Conservation (phyloP, 1,140 invertebrate species). For the Hestina assimilis region DNA sequence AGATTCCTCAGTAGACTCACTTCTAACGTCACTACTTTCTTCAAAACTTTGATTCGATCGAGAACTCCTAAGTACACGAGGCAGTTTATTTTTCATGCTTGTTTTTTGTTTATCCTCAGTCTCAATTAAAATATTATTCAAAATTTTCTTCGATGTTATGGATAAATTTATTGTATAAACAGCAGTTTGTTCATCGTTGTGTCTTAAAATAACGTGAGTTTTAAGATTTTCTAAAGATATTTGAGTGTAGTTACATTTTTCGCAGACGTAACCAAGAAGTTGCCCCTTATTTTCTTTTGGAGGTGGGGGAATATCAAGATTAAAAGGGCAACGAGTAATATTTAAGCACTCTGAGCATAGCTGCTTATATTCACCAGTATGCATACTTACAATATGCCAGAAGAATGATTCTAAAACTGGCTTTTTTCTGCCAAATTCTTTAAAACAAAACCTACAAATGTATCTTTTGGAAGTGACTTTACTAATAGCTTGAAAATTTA, state of each 20-base stretch:
- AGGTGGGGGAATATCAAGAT: conserved; percentile 62
- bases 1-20: conserved; percentile 14
- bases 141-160: conserved; percentile 43
- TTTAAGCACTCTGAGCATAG: conserved; percentile 79
- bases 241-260: conserved; percentile 84
- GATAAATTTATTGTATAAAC: conserved; percentile 66
- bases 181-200: conserved; percentile 67
- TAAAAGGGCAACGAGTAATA: conserved; percentile 41
- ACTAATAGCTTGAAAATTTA: conserved; percentile 49
- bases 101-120: conserved; percentile 13
- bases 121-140: conserved; percentile 20
- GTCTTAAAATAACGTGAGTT: conserved; percentile 79
- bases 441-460: conserved; percentile 77
- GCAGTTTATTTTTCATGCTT: conserved; percentile 1
- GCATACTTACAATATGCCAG: conserved; percentile 83
- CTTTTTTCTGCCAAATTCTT: conserved; percentile 56
- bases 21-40: conserved; percentile 33
- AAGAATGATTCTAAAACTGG: conserved; percentile 77
- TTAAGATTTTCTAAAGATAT: conserved; percentile 80
- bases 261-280: conserved; percentile 82
- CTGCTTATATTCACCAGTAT: conserved; percentile 86
- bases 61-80: conserved; percentile 45
- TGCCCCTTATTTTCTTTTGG: conserved; percentile 56
- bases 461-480: conserved; percentile 54
- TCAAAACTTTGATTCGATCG: conserved; percentile 37